A percentile compares a stretch with the other conserved stretches of the same genome.
Conservation (phyloP, 2,888 invertebrate species). For the Hyalella azteca region DNA sequence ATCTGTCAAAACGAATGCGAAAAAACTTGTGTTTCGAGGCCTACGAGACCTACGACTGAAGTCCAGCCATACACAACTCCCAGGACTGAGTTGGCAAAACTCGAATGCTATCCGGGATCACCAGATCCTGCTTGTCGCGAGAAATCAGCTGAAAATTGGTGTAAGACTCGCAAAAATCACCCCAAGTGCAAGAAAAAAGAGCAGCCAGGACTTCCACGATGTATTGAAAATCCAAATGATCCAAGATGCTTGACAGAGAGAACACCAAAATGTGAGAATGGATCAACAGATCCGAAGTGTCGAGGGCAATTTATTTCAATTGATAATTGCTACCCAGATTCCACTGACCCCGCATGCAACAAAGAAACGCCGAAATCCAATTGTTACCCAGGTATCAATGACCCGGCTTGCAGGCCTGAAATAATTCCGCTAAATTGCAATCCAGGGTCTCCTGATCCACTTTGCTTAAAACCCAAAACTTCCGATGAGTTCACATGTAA, state of each 20-base stretch:
- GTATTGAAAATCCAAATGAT: slow-evolving; percentile 40
- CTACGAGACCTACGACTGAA: neutral
- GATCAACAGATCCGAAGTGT: slow-evolving; percentile 46
- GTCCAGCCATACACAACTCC: slow-evolving; percentile 35
- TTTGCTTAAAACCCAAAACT: slow-evolving; percentile 60
- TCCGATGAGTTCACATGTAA: slow-evolving; percentile 41
- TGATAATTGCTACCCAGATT: slow-evolving; percentile 39
- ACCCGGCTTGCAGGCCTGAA: slow-evolving; percentile 59
- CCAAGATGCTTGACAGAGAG: slow-evolving; percentile 42
- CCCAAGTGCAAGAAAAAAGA: slow-evolving; percentile 11
- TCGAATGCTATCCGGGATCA: slow-evolving; percentile 39
- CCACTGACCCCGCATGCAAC: slow-evolving; percentile 43
- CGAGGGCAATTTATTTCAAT: slow-evolving; percentile 31
- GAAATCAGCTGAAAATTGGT: neutral
- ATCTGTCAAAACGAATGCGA: slow-evolving; percentile 36
- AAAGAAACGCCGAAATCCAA: neutral
- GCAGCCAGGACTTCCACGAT: neutral
- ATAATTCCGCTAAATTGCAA: slow-evolving; percentile 47
- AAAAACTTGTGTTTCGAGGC: neutral
- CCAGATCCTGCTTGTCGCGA: slow-evolving; percentile 43
- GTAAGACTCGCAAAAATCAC: neutral
- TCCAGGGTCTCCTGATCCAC: slow-evolving; percentile 62
- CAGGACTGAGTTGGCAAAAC: slow-evolving; percentile 41
- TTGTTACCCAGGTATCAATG: slow-evolving; percentile 61
- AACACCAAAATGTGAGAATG: slow-evolving; percentile 36